Evolutionary conservation across 1,140 invertebrate species (phyloP).

Genomic region (Neuroterus valhalla): DNA sequence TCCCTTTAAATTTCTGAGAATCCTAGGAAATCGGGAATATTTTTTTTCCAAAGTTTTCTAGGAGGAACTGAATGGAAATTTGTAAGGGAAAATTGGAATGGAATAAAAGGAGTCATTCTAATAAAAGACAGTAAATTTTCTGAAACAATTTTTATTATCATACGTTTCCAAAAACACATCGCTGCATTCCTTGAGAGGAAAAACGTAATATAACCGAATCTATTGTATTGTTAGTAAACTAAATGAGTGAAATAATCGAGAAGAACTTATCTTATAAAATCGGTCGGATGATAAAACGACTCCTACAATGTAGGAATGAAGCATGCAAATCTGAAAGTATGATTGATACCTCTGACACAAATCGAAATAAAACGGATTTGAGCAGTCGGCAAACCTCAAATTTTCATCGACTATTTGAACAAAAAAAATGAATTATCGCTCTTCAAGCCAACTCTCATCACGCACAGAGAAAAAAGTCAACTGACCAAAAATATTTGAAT

Average conservation of each 20-base stretch:
- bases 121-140: conserved; percentile 28
- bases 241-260: not conserved
- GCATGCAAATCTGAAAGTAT: conserved; percentile 52
- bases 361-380: conserved; percentile 43
- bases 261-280: conserved; percentile 3
- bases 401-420: not conserved
- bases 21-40: too few species aligned
- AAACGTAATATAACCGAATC: conserved; percentile 42
- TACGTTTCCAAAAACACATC: conserved; percentile 57
- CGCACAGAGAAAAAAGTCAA: conserved; percentile 9
- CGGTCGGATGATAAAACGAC: conserved; percentile 34
- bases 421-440: not conserved
- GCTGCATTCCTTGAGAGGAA: conserved; percentile 50
- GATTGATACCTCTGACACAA: conserved; percentile 38
- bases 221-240: conserved; percentile 58
- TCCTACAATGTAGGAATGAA: conserved; percentile 42
- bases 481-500: not conserved
- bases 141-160: conserved; percentile 55
- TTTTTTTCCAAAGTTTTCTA: not conserved
- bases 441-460: not conserved
- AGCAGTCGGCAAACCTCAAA: conserved; percentile 34
- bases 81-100: not conserved
- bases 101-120: not conserved
- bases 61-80: not conserved
- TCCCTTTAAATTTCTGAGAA: too few species aligned